phyloP scores from a whole-genome alignment of 2,113 vertebrate species.

The Ceyx melanurus region DNA sequence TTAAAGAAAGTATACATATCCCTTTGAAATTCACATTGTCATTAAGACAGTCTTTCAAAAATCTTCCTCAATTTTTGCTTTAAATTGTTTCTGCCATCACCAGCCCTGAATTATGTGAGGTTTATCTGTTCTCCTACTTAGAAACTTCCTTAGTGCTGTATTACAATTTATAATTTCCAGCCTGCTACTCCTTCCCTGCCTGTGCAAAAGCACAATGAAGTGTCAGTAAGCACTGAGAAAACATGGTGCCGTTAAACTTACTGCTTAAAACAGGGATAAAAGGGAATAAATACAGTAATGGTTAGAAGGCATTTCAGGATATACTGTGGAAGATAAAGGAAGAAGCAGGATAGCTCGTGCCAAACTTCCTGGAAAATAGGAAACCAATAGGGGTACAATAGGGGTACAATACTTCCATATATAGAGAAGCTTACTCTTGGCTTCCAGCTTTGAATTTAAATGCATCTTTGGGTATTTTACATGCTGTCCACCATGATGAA shows the following conservation, averaged over 20 bases:
- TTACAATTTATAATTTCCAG: neutral
- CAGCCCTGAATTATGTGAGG: neutral
- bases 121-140: neutral
- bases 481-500: fast-evolving
- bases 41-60: neutral
- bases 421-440: neutral
- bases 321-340: neutral
- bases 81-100: neutral
- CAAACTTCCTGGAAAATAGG: neutral
- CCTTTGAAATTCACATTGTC: neutral
- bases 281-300: neutral
- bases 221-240: neutral
- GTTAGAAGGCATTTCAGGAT: neutral
- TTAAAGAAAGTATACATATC: neutral
- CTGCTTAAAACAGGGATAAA: neutral
- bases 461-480: neutral
- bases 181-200: neutral
- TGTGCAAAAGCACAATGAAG: neutral
- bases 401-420: neutral
- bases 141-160: neutral
- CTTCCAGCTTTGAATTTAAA: neutral
- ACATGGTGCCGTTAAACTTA: neutral
- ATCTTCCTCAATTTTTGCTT: neutral
- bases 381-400: neutral
- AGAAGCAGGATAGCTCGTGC: neutral